Percentiles rank a stretch among this genome's conserved stretches.
These are phyloP conservation scores for Arothron firmamentum DNA, from an alignment of 2,113 vertebrate species.

Conservation along the genomic window DNA sequence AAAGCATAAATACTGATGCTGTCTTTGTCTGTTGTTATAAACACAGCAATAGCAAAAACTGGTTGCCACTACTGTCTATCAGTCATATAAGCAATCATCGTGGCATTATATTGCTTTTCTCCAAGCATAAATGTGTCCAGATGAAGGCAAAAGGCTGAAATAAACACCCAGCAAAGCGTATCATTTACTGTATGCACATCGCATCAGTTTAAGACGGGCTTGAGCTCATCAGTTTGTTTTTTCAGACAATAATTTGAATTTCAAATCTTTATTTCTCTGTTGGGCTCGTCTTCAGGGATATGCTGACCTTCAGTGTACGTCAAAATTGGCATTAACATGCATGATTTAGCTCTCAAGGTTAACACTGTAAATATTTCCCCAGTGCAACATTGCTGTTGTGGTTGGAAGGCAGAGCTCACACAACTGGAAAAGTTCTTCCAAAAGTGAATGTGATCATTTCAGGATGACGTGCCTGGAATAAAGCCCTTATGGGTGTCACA, in stretches of 20 bases:
- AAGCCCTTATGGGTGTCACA: no score
- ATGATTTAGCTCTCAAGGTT: background rate
- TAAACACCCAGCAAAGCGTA: background rate
- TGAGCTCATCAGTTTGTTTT: background rate
- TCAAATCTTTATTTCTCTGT: background rate
- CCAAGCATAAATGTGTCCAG: conserved; percentile 20
- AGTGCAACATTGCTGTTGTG: background rate
- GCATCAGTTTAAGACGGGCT: background rate
- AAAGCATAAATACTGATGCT: no score
- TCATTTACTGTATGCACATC: background rate
- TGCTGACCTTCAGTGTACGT: background rate
- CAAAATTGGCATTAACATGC: background rate
- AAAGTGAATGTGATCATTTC: no score
- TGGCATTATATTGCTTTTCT: conserved; percentile 5
- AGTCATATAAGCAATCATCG: conserved; percentile 6
- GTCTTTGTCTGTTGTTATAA: background rate
- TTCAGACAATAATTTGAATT: background rate
- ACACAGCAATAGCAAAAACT: background rate
- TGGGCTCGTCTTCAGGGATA: background rate
- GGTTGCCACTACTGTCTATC: background rate
- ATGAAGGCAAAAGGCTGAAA: conserved; percentile 12
- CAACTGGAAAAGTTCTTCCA: conserved; percentile 5
- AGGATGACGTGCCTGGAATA: no score
- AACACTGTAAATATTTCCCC: background rate
- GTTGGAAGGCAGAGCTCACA: background rate